Base-by-base conservation (phyloP, 2,888 invertebrate genomes). In the Geotrupes spiniger region DNA sequence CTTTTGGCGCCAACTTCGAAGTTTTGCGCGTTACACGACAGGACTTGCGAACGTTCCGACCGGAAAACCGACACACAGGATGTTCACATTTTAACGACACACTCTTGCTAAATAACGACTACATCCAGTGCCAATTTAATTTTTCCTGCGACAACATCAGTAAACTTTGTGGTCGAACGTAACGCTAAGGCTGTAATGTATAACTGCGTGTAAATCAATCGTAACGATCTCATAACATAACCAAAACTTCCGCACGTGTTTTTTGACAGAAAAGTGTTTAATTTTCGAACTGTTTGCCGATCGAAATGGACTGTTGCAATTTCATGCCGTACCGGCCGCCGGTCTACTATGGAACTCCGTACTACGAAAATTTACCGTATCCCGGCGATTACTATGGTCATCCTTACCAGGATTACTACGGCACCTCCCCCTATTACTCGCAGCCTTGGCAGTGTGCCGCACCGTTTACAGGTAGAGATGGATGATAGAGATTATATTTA, bases 271-370 rank as follows among this genome's bases (percentile, higher is more conserved):
- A 21, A 21, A 21, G 21, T 21, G 21, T 21, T 21, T 21, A 21
- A 6, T 21, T 4, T 21, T 21, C n/a, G 21, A 21, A 21, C 21
- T 21, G 21, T 21, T 21, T 21, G 21, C 4, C 21, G 21, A 21
- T 3, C 21, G 6, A 41, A 47, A 72, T 72, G 72, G 71, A 72
- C 63, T 72, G 72, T 62, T 72, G 72, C 62, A 72, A 72, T 60
- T 72, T 70, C 52, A 63, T 72, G 67, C 69, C 66, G 51, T 71
- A 71, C 57, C 62, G 69, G 44, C 69, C 66, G 54, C 62, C 65
- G 36, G 69, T 67, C 54, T 71, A 70, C 52, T 69, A 69, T 42
- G 59, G 58, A 15, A 45, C 53, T 28, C 66, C 65, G 49, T 69
- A 68, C 56, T 69, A 66, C 56, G 69, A 69, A 41, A 63, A 63